Base-by-base conservation (phyloP, 37 sponge, comb jelly and placozoan species). In the Petrosia ficiformis region DNA sequence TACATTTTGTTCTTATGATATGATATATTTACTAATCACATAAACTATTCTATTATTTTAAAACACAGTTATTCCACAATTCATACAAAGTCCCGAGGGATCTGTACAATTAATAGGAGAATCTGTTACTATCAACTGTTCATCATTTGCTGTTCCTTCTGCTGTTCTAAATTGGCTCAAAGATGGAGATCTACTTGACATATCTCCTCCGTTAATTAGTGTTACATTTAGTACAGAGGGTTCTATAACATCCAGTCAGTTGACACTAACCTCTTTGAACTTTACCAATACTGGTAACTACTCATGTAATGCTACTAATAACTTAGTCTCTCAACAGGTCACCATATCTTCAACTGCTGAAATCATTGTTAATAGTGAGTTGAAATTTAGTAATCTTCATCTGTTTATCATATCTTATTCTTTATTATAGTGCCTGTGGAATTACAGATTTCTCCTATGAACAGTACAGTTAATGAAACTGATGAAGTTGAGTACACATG, bases 111-210 rank as follows among this genome's bases (percentile, higher is more conserved):
- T 48, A 19, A 16, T 48, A 48, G 68, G 68, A 34, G 68, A 24
- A 24, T 31, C 31, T 67, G 80, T 68, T 14, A 32, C 52, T 28
- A 60, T 79, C 35, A 30, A 70, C 61, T 79, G 80, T 54, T 39
- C 39, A 1, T 71, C 80, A 24, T 59, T 24, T 30, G 80, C 70
- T 52, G 37, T 33, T 33, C 80, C 80, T 48, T 29, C 71, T 28
- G 71, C 80, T 11, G 36, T 31, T 31, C 69, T 79, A 39, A 44
- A 39, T 19, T 79, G 80, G 80, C 70, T 68, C 60, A 34, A 25
- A 25, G n/a, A 79, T 56, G 80, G 48, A 54, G 63, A 19, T 19
- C 54, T 16, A 19, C 54, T 48, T 16, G 54, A 48, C 54, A 10
- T 37, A 41, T 21, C 41, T 75, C 31, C 54, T 19, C 14, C 4